These are phyloP conservation scores for Centropristis striata DNA, from an alignment of 2,113 vertebrate genomes.

Conservation along the genomic window DNA sequence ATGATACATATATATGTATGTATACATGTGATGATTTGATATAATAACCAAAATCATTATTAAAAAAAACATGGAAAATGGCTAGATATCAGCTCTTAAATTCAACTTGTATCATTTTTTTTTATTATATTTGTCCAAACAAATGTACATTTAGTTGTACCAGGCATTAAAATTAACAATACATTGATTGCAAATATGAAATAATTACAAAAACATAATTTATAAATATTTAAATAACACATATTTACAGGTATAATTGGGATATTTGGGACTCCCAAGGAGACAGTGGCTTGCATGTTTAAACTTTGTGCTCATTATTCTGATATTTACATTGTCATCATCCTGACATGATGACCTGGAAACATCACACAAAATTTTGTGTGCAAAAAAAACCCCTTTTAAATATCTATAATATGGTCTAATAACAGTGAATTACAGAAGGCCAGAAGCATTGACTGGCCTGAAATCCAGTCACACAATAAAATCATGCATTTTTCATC, in stretches of 20 bases:
- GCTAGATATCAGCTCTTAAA: no score
- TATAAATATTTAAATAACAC: background rate
- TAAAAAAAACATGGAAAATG: no score
- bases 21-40: no score
- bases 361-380: background rate
- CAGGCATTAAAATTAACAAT: no score
- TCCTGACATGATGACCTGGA: background rate
- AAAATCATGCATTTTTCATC: slow-evolving; percentile 15
- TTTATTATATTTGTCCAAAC: no score
- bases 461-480: background rate
- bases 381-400: background rate
- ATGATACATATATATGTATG: no score
- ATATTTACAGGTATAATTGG: background rate
- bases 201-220: no score
- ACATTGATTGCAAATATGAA: no score
- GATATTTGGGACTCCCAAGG: background rate
- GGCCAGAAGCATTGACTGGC: background rate
- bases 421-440: background rate
- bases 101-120: no score
- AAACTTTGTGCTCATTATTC: background rate
- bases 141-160: no score
- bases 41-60: no score
- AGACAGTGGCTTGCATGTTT: no score
- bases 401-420: background rate
- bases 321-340: background rate